phyloP scores from a whole-genome alignment of 37 sponge, comb jelly and placozoan species.

The Eunapius fragilis region DNA sequence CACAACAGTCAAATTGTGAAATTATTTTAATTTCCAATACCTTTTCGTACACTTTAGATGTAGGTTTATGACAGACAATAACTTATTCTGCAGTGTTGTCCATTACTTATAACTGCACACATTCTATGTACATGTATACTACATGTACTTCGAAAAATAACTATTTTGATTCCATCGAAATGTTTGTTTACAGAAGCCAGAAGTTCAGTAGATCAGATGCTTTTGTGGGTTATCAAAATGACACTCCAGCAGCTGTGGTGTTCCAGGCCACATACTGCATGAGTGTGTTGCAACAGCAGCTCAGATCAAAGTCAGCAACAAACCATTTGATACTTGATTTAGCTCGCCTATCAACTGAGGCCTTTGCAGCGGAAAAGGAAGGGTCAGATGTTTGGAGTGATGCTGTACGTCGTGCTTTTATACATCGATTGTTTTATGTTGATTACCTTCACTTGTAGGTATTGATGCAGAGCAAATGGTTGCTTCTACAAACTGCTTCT shows the following conservation, averaged over 20 bases:
- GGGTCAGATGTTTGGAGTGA: slow-evolving; percentile 16
- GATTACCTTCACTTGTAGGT: slow-evolving; percentile 24
- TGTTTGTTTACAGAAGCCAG: not conserved
- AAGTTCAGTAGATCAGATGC: slow-evolving; percentile 43
- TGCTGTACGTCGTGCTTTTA: not conserved
- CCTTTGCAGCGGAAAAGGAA: not conserved
- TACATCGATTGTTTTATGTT: not conserved
- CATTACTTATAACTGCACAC: too few relatives aligned
- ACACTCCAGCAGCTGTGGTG: slow-evolving; percentile 81
- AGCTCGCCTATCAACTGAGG: not conserved
- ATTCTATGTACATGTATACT: too few relatives aligned
- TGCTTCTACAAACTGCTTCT: slow-evolving; percentile 65
- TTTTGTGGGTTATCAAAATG: slow-evolving; percentile 79
- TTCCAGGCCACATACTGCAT: slow-evolving; percentile 58
- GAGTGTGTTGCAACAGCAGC: not conserved
- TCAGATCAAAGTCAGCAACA: not conserved
- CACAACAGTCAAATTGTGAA: too few relatives aligned
- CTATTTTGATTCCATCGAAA: too few relatives aligned
- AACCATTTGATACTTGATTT: not conserved
- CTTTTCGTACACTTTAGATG: too few relatives aligned
- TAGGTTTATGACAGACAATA: too few relatives aligned
- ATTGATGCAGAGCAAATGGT: slow-evolving; percentile 27
- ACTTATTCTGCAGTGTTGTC: too few relatives aligned
- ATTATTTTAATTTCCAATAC: too few relatives aligned
- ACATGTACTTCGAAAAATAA: too few relatives aligned